phyloP scores from a whole-genome alignment of 92 coral and sea anemone genomes.

The Metridium senile region DNA sequence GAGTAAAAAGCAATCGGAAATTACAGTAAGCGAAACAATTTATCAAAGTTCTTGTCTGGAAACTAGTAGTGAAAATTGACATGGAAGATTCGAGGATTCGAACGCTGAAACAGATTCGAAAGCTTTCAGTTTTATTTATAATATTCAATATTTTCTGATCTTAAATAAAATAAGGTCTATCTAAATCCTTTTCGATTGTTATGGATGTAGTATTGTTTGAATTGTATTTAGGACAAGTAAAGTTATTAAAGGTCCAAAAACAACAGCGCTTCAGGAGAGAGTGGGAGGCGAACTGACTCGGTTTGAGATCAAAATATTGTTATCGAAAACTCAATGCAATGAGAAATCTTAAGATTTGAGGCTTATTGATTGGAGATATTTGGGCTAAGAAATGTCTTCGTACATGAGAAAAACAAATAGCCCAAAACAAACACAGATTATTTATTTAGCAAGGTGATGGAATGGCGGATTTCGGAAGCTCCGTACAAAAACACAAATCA shows the following conservation, averaged over 20 bases:
- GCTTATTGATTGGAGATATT: background rate
- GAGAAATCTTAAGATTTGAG: background rate
- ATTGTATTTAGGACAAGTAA: background rate
- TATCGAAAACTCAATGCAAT: background rate
- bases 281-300: background rate
- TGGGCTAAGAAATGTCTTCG: background rate
- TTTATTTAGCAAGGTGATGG: background rate
- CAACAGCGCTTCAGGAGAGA: background rate
- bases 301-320: background rate
- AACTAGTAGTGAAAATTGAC: background rate
- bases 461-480: slow-evolving; percentile 2
- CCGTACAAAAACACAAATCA: background rate
- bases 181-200: background rate
- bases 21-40: background rate
- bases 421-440: background rate
- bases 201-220: background rate
- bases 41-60: background rate
- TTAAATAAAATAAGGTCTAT: background rate
- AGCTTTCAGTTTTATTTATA: background rate
- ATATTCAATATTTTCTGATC: background rate
- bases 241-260: background rate
- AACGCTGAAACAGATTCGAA: slow-evolving; percentile 4
- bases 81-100: background rate
- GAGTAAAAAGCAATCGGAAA: background rate
- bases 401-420: slow-evolving; percentile 1